A percentile compares a stretch with the other conserved stretches of the same genome.
Conservation (phyloP, 2,888 invertebrate species). For the Synergus umbraculus region DNA sequence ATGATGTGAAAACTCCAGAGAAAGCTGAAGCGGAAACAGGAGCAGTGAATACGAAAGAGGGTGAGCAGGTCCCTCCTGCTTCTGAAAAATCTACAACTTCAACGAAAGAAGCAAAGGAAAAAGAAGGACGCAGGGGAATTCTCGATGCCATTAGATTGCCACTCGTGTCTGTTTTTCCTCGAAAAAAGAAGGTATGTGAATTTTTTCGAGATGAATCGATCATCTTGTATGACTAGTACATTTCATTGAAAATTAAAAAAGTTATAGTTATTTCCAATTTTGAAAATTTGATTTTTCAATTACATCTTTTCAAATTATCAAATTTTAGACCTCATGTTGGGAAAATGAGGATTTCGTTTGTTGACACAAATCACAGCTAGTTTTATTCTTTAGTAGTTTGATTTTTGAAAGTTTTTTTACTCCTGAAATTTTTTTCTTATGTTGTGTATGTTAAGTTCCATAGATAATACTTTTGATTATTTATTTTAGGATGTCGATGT, state of each 20-base stretch:
- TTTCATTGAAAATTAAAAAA: no score
- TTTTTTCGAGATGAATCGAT: no score
- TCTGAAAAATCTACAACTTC: conserved; percentile 69
- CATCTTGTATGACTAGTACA: no score
- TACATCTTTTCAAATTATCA: no score
- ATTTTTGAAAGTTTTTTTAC: no score
- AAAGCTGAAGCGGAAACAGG: conserved; percentile 60
- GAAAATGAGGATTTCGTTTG: no score
- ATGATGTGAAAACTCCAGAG: conserved; percentile 71
- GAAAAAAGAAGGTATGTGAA: conserved; percentile 70
- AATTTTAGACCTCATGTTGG: no score
- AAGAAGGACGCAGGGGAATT: conserved; percentile 75
- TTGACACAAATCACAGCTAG: no score
- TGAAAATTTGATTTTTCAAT: no score
- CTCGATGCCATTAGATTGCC: conserved; percentile 83
- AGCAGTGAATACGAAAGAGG: conserved; percentile 65
- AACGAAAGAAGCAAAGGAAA: conserved; percentile 66
- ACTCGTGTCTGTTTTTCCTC: conserved; percentile 78
- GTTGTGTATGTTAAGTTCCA: not conserved
- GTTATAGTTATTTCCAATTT: no score
- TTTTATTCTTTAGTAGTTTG: no score
- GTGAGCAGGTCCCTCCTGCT: conserved; percentile 60
- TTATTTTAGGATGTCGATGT: conserved; percentile 74
- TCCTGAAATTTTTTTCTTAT: no score
- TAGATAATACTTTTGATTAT: conserved; percentile 17